Conservation (phyloP, 2,888 invertebrate species). For the Thecophora atra region DNA sequence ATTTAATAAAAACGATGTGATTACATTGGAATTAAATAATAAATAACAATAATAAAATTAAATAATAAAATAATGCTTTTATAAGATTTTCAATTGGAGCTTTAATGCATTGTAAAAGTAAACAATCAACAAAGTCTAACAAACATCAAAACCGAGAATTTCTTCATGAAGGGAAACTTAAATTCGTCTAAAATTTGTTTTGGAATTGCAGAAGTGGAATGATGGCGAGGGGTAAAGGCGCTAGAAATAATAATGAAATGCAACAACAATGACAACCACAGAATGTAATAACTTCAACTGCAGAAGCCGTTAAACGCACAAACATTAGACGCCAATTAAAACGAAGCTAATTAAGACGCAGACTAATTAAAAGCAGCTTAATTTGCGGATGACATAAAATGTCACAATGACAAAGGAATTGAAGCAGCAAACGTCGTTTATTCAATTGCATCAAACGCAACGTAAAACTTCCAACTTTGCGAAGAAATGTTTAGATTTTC, state of each 20-base stretch:
- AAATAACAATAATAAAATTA: too few species aligned
- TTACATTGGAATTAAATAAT: too few species aligned
- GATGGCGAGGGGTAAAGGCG: background rate
- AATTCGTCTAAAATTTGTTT: too few species aligned
- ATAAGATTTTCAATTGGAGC: too few species aligned
- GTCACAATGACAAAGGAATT: background rate
- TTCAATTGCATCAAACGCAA: background rate
- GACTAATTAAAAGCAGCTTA: slow-evolving; percentile 29
- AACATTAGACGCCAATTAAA: slow-evolving; percentile 25
- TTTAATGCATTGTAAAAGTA: too few species aligned
- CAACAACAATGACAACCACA: background rate
- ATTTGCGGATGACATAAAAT: slow-evolving; percentile 19
- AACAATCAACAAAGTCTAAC: too few species aligned
- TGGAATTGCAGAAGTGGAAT: background rate
- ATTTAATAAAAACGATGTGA: too few species aligned
- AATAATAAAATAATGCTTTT: too few species aligned
- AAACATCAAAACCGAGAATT: too few species aligned
- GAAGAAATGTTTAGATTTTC: too few species aligned
- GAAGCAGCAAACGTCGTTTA: slow-evolving; percentile 23
- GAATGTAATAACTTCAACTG: background rate
- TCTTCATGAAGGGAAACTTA: too few species aligned
- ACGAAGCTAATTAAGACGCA: slow-evolving; percentile 19
- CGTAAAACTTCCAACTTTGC: background rate
- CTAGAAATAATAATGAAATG: background rate
- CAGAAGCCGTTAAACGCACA: background rate